These are phyloP conservation scores for Zophobas morio DNA, from an alignment of 1,140 invertebrate species.

Conservation along the genomic window DNA sequence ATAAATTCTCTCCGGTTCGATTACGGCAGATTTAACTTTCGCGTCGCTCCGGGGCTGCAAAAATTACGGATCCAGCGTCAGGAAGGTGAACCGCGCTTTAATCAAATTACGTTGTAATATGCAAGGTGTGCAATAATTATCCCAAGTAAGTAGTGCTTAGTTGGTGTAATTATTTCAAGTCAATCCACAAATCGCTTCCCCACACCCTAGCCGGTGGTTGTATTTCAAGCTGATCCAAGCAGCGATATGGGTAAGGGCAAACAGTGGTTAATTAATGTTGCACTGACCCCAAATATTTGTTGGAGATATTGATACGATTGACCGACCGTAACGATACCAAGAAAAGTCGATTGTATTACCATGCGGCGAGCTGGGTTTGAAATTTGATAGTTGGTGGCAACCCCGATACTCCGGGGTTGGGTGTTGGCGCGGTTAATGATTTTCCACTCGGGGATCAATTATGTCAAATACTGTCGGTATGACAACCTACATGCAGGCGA, in stretches of 20 bases:
- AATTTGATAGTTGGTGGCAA: no score
- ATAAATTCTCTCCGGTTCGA: conserved; percentile 19
- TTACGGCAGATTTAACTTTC: neutral
- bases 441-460: no score
- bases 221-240: neutral
- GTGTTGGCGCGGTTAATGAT: no score
- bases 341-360: neutral
- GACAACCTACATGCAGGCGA: no score
- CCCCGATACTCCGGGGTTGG: neutral
- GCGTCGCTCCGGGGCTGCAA: neutral
- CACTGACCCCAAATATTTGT: conserved; percentile 3
- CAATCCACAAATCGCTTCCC: conserved; percentile 10
- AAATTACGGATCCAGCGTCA: neutral
- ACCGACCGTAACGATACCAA: neutral
- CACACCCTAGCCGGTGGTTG: neutral
- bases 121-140: conserved; percentile 14
- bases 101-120: neutral
- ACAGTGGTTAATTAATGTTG: neutral
- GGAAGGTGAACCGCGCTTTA: neutral
- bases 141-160: neutral
- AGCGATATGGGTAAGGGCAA: neutral
- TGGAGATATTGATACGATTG: neutral
- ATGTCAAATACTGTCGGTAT: no score
- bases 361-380: neutral
- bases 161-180: conserved; percentile 23